Conservation (phyloP, 1,140 invertebrate genomes). For the Hypsibius dujardini region DNA sequence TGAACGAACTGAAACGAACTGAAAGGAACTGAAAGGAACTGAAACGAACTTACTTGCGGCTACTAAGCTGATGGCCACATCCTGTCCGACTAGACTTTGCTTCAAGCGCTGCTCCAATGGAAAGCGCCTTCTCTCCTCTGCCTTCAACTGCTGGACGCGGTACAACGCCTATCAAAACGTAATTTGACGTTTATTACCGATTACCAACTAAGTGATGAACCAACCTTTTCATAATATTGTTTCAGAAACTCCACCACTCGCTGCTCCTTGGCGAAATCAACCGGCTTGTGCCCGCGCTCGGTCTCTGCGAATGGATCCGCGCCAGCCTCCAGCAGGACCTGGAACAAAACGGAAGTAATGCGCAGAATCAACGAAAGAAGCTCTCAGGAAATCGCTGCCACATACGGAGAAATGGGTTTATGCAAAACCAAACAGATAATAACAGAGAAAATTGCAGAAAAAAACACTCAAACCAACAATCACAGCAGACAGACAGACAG, state of each 20-base stretch:
- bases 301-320: slow-evolving; percentile 44
- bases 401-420: too few species aligned
- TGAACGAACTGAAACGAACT: too few species aligned
- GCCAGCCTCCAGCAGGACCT: slow-evolving; percentile 26
- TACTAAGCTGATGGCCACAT: slow-evolving; percentile 64
- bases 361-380: too few species aligned
- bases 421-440: too few species aligned
- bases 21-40: too few species aligned
- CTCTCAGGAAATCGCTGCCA: too few species aligned
- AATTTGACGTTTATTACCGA: slow-evolving; percentile 8
- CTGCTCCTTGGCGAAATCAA: slow-evolving; percentile 51
- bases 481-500: too few species aligned
- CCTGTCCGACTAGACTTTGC: slow-evolving; percentile 70
- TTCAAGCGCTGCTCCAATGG: slow-evolving; percentile 70
- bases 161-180: slow-evolving; percentile 35
- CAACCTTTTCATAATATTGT: slow-evolving; percentile 32
- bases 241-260: slow-evolving; percentile 39
- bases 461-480: too few species aligned
- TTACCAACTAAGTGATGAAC: not conserved
- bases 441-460: too few species aligned
- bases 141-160: slow-evolving; percentile 41
- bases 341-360: too few species aligned
- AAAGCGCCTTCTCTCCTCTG: slow-evolving; percentile 63
- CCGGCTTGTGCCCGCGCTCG: slow-evolving; percentile 53
- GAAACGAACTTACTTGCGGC: slow-evolving; percentile 32